These are phyloP conservation scores for Notechis scutatus DNA, from an alignment of 2,113 vertebrate species.

Conservation along the genomic window DNA sequence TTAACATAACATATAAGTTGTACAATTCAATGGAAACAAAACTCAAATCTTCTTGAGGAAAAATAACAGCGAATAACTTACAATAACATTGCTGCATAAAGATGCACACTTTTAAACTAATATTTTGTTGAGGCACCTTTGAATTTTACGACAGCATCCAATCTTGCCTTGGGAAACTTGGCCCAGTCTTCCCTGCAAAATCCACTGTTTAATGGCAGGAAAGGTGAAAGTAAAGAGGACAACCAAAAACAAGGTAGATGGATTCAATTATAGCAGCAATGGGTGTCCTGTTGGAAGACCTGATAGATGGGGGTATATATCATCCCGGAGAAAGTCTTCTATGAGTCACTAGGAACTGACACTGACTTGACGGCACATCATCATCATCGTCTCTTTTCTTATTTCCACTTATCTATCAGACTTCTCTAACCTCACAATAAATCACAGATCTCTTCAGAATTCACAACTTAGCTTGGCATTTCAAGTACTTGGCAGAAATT, in stretches of 20 bases:
- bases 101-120: not conserved
- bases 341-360: not conserved
- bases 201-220: not conserved
- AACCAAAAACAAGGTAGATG: not conserved
- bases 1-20: not conserved
- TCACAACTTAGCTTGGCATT: not conserved
- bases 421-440: not conserved
- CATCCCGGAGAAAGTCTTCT: not conserved
- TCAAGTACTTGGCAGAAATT: not conserved
- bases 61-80: not conserved
- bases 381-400: not conserved
- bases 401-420: not conserved
- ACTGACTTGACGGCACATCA: not conserved
- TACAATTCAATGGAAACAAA: not conserved
- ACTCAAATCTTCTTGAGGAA: not conserved
- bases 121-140: not conserved
- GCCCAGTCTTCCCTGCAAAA: not conserved
- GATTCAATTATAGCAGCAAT: not conserved
- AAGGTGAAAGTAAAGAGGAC: not conserved
- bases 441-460: not conserved
- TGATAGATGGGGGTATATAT: not conserved
- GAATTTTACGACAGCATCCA: not conserved
- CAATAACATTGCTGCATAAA: not conserved
- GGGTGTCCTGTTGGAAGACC: not conserved
- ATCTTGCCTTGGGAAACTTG: too few species aligned